These are phyloP conservation scores for Patella ulyssiponensis DNA, from an alignment of 2,888 invertebrate species.

Conservation along the genomic window DNA sequence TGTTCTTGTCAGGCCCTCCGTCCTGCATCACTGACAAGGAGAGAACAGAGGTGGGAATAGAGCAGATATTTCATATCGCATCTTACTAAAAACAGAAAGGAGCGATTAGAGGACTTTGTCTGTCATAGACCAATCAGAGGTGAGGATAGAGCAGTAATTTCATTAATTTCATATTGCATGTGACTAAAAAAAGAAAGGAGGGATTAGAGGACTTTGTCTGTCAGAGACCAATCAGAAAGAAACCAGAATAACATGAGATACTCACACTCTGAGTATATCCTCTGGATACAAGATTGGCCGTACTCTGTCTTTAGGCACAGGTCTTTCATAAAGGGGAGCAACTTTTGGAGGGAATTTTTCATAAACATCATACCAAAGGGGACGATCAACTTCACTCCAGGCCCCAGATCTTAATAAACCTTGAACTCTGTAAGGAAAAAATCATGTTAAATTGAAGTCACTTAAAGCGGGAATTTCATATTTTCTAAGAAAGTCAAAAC, in stretches of 20 bases:
- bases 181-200: background rate
- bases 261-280: constrained; percentile 83
- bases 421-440: constrained; percentile 77
- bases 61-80: background rate
- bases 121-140: background rate
- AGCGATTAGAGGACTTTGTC: too few relatives aligned
- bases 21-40: too few relatives aligned
- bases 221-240: background rate
- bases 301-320: constrained; percentile 46
- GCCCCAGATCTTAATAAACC: constrained; percentile 87
- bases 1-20: too few relatives aligned
- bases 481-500: too few relatives aligned
- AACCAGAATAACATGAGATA: constrained; percentile 22
- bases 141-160: too few relatives aligned
- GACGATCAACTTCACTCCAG: constrained; percentile 85
- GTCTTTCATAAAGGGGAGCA: constrained; percentile 82
- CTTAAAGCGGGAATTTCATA: too few relatives aligned
- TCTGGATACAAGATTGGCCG: constrained; percentile 64
- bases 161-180: background rate
- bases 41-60: background rate
- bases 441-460: background rate
- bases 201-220: background rate
- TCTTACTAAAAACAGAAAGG: background rate
- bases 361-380: constrained; percentile 94
- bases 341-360: constrained; percentile 89